A percentile compares a stretch with the other conserved stretches of the same genome.
phyloP scores from a whole-genome alignment of 2,797 vertebrate species.

The Gadopsis marmoratus region DNA sequence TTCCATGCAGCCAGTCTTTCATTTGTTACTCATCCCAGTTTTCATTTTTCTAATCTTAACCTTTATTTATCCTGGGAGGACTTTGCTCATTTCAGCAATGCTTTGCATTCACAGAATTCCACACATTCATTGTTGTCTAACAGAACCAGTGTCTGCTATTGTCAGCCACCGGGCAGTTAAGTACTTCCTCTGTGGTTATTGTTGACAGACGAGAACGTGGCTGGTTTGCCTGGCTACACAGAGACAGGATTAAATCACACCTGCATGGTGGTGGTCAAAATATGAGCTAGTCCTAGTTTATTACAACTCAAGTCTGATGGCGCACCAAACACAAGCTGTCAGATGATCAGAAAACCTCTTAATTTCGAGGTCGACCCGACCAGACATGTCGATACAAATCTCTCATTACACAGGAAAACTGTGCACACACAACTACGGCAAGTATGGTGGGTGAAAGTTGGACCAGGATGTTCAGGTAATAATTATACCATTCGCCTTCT shows the following conservation, averaged over 20 bases:
- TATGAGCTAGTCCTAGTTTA: constrained; percentile 7
- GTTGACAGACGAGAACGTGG: constrained; percentile 14
- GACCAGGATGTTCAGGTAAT: not conserved
- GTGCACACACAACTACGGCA: not conserved
- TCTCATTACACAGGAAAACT: not conserved
- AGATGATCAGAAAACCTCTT: not conserved
- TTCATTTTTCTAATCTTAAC: constrained; percentile 21
- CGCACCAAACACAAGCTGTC: not conserved
- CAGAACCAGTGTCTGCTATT: constrained; percentile 13
- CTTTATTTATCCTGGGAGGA: constrained; percentile 19
- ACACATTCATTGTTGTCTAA: constrained; percentile 13
- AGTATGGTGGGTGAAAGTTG: not conserved
- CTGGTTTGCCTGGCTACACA: not conserved
- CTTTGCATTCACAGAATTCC: constrained; percentile 42
- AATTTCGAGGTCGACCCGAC: not conserved
- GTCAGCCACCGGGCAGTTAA: constrained; percentile 8
- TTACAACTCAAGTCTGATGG: not conserved
- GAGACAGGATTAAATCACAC: constrained; percentile 19
- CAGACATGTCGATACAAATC: not conserved
- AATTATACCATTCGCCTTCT: not conserved
- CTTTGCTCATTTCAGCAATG: constrained; percentile 13
- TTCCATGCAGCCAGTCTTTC: constrained; percentile 5
- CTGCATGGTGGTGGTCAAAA: not conserved
- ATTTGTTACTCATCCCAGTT: constrained; percentile 2
- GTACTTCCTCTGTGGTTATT: constrained; percentile 24